Conservation (phyloP, 2,797 vertebrate species). For the Rhyacichthys aspro region DNA sequence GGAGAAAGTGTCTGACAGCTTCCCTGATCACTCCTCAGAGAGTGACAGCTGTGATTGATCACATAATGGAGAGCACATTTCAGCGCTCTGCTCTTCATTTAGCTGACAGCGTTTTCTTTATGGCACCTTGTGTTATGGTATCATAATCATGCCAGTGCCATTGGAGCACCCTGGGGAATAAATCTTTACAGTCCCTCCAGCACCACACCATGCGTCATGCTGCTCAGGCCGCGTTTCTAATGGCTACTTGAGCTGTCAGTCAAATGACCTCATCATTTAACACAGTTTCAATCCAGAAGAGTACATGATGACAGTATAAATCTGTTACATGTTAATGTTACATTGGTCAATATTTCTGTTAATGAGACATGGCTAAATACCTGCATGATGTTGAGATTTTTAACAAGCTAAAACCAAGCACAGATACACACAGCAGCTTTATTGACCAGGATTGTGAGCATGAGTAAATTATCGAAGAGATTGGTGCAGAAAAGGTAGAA, state of each 20-base stretch:
- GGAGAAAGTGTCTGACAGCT: constrained; percentile 49
- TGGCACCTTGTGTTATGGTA: constrained; percentile 73
- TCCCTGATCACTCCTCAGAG: constrained; percentile 44
- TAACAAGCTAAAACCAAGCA: not conserved
- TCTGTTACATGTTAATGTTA: not conserved
- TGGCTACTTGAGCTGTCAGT: constrained; percentile 40
- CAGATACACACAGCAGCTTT: not conserved
- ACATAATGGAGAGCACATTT: constrained; percentile 56
- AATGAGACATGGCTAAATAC: too few species aligned
- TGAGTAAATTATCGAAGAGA: not conserved
- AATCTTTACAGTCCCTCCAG: constrained; percentile 56
- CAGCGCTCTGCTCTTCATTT: constrained; percentile 66
- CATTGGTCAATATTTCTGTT: not conserved
- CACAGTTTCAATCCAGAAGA: not conserved
- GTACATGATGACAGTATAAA: not conserved
- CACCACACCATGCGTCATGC: constrained; percentile 24
- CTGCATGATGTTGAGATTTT: too few species aligned
- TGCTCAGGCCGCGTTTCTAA: constrained; percentile 34
- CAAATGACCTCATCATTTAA: constrained; percentile 43
- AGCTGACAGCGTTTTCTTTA: constrained; percentile 75
- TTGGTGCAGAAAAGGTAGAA: not conserved
- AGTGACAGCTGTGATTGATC: constrained; percentile 72
- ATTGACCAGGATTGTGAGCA: not conserved
- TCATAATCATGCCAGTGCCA: constrained; percentile 65
- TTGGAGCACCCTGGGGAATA: constrained; percentile 45